Percentiles rank a stretch among this genome's conserved stretches.
These are phyloP conservation scores for Muscidifurax raptorellus DNA, from an alignment of 1,140 invertebrate genomes.

Conservation along the genomic window DNA sequence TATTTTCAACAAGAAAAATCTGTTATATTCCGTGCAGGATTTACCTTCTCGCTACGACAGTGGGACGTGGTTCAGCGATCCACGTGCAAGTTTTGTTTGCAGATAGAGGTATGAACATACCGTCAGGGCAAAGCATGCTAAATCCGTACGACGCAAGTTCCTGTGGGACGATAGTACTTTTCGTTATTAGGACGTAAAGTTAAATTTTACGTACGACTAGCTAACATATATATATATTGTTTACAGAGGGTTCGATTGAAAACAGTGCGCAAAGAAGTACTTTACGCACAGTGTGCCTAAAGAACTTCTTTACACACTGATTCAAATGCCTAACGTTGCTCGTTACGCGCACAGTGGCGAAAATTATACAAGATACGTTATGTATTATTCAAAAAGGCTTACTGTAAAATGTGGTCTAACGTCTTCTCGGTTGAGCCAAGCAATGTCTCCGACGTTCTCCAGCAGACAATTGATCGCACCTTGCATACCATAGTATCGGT, in stretches of 20 bases:
- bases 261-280: no score
- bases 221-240: no score
- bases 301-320: no score
- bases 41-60: conserved; percentile 79
- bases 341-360: no score
- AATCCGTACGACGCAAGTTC: conserved; percentile 70
- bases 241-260: no score
- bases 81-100: conserved; percentile 81
- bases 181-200: no score
- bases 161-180: conserved; percentile 7
- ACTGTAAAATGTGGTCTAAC: conserved; percentile 81
- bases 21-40: conserved; percentile 27
- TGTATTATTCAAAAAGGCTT: conserved; percentile 51
- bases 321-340: no score
- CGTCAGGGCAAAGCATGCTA: conserved; percentile 88
- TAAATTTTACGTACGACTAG: no score
- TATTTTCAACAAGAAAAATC: neutral
- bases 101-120: conserved; percentile 79
- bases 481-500: conserved; percentile 87
- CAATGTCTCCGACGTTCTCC: conserved; percentile 85
- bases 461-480: conserved; percentile 88
- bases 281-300: no score
- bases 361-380: neutral
- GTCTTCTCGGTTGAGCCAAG: conserved; percentile 85
- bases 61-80: conserved; percentile 86